Percentiles rank a stretch among this genome's conserved stretches.
phyloP scores from a whole-genome alignment of 2,113 vertebrate genomes.

The Tenebrosternarchus preto region DNA sequence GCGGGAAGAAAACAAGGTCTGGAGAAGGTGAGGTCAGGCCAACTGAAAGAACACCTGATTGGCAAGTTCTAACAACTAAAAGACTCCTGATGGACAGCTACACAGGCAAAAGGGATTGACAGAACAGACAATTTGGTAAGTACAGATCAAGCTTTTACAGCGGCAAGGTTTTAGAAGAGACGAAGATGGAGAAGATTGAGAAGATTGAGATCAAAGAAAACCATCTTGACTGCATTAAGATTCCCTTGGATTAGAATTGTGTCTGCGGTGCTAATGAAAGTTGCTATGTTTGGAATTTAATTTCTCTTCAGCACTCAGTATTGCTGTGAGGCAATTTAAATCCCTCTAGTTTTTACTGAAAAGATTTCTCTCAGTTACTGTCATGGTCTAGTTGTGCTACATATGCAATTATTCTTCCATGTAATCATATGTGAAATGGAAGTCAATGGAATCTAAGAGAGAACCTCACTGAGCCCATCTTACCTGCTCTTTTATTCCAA shows the following conservation, averaged over 20 bases:
- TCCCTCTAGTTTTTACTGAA: conserved; percentile 7
- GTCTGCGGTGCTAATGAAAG: conserved; percentile 27
- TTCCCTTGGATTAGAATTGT: conserved; percentile 9
- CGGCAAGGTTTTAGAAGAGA: not conserved
- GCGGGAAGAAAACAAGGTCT: not conserved
- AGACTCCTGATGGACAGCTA: not conserved
- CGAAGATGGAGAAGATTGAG: not conserved
- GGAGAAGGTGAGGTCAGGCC: not conserved
- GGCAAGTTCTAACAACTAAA: not conserved
- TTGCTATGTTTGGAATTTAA: conserved; percentile 33
- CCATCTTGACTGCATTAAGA: not conserved
- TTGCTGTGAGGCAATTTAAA: conserved; percentile 9
- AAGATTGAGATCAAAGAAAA: not conserved
- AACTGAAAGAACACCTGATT: not conserved
- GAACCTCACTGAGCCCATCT: conserved; percentile 9
- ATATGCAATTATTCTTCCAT: conserved; percentile 31
- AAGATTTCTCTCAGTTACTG: conserved; percentile 29
- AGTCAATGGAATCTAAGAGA: conserved; percentile 33
- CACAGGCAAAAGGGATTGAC: no score
- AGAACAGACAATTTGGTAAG: not conserved
- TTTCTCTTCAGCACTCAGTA: not conserved
- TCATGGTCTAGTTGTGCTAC: conserved; percentile 33
- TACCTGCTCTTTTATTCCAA: conserved; percentile 29
- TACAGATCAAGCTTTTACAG: not conserved
- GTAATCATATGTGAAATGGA: conserved; percentile 18